Percentiles rank a stretch among this genome's conserved stretches.
Evolutionary conservation across 2,888 invertebrate genomes (phyloP).

Genomic region (Andricus quercusramuli): DNA sequence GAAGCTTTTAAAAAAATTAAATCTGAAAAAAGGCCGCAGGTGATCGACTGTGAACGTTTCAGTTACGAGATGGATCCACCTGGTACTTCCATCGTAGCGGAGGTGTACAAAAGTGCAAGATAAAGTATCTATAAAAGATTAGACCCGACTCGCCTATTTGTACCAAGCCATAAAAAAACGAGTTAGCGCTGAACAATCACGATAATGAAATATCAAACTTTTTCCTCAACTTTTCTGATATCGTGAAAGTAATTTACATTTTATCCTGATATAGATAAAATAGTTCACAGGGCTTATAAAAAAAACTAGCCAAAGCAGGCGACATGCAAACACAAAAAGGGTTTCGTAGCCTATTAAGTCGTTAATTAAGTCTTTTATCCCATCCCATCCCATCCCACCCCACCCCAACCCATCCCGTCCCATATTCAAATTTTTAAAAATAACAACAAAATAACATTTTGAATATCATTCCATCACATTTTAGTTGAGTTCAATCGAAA

Average conservation of each 20-base stretch:
- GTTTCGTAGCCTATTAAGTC: no score
- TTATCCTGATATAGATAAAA: background rate
- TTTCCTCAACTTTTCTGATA: background rate
- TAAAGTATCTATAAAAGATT: conserved; percentile 34
- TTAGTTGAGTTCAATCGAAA: no score
- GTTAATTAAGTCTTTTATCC: no score
- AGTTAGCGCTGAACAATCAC: background rate
- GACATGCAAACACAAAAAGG: no score
- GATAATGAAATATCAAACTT: background rate
- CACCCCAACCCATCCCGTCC: no score
- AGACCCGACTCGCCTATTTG: background rate
- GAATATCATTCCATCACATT: no score
- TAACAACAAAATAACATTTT: no score
- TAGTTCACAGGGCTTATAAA: no score
- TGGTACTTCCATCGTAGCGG: conserved; percentile 40
- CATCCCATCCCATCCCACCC: no score
- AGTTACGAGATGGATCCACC: conserved; percentile 49
- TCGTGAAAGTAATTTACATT: background rate
- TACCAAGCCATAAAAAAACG: background rate
- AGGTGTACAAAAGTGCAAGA: conserved; percentile 28
- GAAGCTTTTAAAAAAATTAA: conserved; percentile 39
- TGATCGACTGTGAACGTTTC: conserved; percentile 43
- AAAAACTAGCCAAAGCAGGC: no score
- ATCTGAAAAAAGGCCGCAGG: conserved; percentile 19
- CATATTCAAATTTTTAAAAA: no score